phyloP scores from a whole-genome alignment of 2,888 invertebrate species.

The Stenodema calcarata region DNA sequence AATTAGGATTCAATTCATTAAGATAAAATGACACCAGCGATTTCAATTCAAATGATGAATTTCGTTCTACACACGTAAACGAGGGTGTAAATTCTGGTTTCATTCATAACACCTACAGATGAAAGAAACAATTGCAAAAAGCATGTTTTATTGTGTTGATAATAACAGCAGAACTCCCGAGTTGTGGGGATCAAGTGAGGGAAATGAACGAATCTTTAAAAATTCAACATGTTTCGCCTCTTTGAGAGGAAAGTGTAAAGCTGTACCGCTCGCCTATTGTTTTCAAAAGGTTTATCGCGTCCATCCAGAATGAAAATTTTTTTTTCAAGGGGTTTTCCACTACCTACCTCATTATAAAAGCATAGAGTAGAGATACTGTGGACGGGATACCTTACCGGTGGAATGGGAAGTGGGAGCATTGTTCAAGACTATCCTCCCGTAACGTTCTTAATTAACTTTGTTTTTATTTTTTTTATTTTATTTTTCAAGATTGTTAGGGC shows the following conservation, averaged over 20 bases:
- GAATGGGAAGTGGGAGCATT: slow-evolving; percentile 23
- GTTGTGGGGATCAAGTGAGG: too few species aligned
- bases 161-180: too few species aligned
- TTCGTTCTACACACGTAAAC: too few species aligned
- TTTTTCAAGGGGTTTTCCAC: slow-evolving; percentile 1
- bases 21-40: too few species aligned
- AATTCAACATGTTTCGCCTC: neutral
- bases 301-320: neutral
- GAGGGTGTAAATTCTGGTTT: too few species aligned
- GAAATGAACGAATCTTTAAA: neutral
- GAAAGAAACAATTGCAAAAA: too few species aligned
- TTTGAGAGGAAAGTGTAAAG: neutral
- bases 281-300: slow-evolving; percentile 19
- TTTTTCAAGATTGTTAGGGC: slow-evolving; percentile 24
- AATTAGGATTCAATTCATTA: too few species aligned
- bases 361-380: neutral
- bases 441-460: slow-evolving; percentile 44
- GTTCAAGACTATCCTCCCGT: slow-evolving; percentile 34
- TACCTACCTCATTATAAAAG: slow-evolving; percentile 30
- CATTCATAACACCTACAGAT: too few species aligned
- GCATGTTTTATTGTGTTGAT: too few species aligned
- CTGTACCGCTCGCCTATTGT: neutral
- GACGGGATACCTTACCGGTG: slow-evolving; percentile 1
- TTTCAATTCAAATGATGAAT: too few species aligned
- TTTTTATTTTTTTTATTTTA: slow-evolving; percentile 17